Evolutionary conservation across 2,888 invertebrate genomes (phyloP), one percentile per base, ranked within the genome.

Genomic region (Cheilosia urbana): DNA sequence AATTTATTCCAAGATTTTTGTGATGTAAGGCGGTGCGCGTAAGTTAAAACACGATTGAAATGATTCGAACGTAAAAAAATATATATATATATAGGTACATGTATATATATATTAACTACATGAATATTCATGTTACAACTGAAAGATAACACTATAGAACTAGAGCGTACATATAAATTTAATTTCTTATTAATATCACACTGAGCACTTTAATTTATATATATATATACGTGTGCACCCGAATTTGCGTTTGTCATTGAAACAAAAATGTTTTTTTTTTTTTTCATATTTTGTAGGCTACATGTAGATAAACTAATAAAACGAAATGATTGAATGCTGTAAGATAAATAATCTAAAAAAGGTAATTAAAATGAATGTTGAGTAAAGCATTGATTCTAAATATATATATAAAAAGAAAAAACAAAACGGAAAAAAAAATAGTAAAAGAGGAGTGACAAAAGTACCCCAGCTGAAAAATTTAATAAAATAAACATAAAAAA

Each of bases 321-420:
- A 51, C 21, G 65, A 80, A 80, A 76, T 84, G 71, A 83, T 58
- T 78, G 60, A 76, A 72, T 71, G 75, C 30, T 87, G 84, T 87
- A 83, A 73, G 84, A 81, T 84, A 81, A 68, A 68, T 62, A 78
- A 68, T 66, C 58, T 37, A 55, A 66, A 72, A 72, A 47, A 60
- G 45, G 57, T 76, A 85, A 80, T 71, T 66, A 71, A 85, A 85
- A 81, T 85, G 66, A 85, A 77, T 85, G 85, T 81, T 81, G 66
- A 76, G 49, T 84, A 58, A 85, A 87, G 72, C 81, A 87, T 82
- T 87, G 76, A 85, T 87, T 85, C 87, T 87, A 85, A 83, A 82
- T 79, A 78, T 57, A 81, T 72, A 81, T 45, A 69, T 62, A 60
- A 57, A 55, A 66, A 77, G 76, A 1, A 71, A 60, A 75, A 57